Conservation (phyloP, 2,113 vertebrate genomes). For the Eulemur rufifrons region DNA sequence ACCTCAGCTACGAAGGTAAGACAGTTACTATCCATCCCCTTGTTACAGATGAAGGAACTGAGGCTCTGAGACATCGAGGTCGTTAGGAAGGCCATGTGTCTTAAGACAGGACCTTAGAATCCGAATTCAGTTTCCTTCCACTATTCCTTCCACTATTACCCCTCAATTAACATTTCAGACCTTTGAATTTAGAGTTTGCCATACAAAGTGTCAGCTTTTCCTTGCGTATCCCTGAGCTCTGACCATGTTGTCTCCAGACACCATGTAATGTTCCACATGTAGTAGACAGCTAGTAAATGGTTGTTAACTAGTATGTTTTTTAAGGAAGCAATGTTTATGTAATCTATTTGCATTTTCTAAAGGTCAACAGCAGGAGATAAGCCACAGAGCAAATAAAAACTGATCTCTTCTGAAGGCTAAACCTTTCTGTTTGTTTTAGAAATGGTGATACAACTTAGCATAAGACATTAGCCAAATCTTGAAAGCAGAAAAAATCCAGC, state of each 20-base stretch:
- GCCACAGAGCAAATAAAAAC: conserved; percentile 44
- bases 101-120: background rate
- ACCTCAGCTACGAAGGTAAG: background rate
- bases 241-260: background rate
- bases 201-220: background rate
- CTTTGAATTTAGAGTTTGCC: background rate
- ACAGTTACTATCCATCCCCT: background rate
- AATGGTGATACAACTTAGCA: background rate
- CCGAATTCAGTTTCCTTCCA: background rate
- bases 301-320: conserved; percentile 30
- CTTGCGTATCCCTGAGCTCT: background rate
- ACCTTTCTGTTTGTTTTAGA: conserved; percentile 48
- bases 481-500: background rate
- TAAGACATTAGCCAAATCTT: background rate
- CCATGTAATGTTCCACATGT: background rate
- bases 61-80: background rate
- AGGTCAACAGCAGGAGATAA: conserved; percentile 49
- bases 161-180: background rate
- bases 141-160: background rate
- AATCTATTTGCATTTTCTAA: conserved; percentile 59
- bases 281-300: background rate
- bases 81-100: background rate
- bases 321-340: conserved; percentile 14
- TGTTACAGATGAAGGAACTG: background rate
- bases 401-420: conserved; percentile 24